A percentile compares a stretch with the other conserved stretches of the same genome.
phyloP scores from a whole-genome alignment of 1,140 invertebrate species.

The Carposina sasakii region DNA sequence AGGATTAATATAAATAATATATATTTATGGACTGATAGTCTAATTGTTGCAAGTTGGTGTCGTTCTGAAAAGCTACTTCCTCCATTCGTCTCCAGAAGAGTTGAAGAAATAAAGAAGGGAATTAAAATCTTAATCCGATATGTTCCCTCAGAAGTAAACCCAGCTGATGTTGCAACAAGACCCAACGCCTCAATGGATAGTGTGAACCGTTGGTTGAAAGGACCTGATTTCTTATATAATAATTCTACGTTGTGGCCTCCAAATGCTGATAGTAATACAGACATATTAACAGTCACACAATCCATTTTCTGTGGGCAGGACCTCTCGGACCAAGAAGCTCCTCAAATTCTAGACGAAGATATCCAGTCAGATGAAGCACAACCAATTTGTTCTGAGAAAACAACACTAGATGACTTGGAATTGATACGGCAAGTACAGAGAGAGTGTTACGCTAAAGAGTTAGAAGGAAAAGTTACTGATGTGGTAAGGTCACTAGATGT shows the following conservation, averaged over 20 bases:
- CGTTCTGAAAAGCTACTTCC: slow-evolving; percentile 22
- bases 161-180: slow-evolving; percentile 20
- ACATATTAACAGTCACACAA: no score
- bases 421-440: not conserved
- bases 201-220: slow-evolving; percentile 7
- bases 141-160: slow-evolving; percentile 10
- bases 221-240: slow-evolving; percentile 13
- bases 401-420: not conserved
- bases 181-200: not conserved
- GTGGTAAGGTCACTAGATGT: not conserved
- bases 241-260: not conserved
- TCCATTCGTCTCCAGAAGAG: slow-evolving; percentile 21
- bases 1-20: slow-evolving; percentile 6
- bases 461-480: slow-evolving; percentile 5
- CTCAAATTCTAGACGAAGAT: not conserved
- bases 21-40: slow-evolving; percentile 26
- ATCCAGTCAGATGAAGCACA: not conserved
- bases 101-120: slow-evolving; percentile 15
- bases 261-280: not conserved
- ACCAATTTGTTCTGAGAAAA: not conserved
- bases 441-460: slow-evolving; percentile 12
- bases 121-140: slow-evolving; percentile 10
- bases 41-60: slow-evolving; percentile 19
- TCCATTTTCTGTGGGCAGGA: slow-evolving; percentile 6
- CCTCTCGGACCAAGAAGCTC: slow-evolving; percentile 5